Evolutionary conservation across 2,888 invertebrate species (phyloP), one percentile per base, ranked within the genome.

Genomic region (Scaptomyza caliginosa): DNA sequence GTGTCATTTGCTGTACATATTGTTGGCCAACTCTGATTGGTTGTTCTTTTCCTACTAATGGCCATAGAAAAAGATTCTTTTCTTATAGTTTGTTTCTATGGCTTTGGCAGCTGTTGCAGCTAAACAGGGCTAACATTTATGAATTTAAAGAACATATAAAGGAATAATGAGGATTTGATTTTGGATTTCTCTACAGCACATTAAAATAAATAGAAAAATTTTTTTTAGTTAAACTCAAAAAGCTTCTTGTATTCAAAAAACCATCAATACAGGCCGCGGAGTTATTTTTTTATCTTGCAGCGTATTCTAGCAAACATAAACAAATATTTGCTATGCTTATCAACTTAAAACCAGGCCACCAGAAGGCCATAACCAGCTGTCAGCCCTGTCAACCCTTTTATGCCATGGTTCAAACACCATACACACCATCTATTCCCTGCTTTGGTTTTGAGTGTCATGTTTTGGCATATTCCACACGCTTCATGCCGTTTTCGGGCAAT

Each of bases 61-160:
- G 38, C 8, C 34, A 21, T 23, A 28, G 23, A 63, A 30, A 17
- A 32, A 17, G 26, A n/a, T n/a, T n/a, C 17, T 5, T 2, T 23
- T 26, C 13, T 17, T 45, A 10, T 39, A 16, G 26, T 56, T 43
- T 38, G 66, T 76, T 66, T 43, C 49, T 23, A 60, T 38, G 66
- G 60, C 58, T 60, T 54, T 39, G 36, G 67, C 73, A 73, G 67
- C 77, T 77, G 73, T 55, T 66, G 73, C 54, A 13, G 13, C 36
- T 23, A 16, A 3, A 6, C 23, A 1, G 24, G 19, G 10, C 26
- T 10, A 11, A 32, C 19, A 49, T 54, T 43, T 50, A 60, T 49
- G 48, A 46, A 46, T 11, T 11, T 11, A 28, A 28, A 28, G 2
- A 4, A n/a, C 2, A 30, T 3, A 3, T 30, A 11, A n/a, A n/a